phyloP scores from a whole-genome alignment of 2,797 vertebrate genomes.

The Phataginus tricuspis region DNA sequence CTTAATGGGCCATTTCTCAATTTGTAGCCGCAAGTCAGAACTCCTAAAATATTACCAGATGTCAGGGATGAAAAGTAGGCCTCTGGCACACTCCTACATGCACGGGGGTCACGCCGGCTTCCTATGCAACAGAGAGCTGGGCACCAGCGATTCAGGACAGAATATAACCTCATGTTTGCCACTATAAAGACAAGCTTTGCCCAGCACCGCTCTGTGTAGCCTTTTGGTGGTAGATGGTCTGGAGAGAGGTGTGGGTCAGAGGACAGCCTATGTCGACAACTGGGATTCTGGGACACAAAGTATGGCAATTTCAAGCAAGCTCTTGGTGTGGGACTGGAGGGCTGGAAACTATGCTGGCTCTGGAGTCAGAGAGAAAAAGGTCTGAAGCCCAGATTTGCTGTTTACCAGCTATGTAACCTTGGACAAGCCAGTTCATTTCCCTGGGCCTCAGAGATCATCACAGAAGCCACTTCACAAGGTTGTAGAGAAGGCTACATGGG shows the following conservation, averaged over 20 bases:
- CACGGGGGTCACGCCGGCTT: neutral
- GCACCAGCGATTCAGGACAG: neutral
- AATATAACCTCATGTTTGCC: slow-evolving; percentile 1
- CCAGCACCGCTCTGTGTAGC: slow-evolving; percentile 61
- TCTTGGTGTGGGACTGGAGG: neutral
- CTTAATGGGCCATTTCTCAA: slow-evolving; percentile 75
- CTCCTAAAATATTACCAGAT: slow-evolving; percentile 80
- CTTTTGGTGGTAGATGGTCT: slow-evolving; percentile 81
- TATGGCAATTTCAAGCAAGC: neutral
- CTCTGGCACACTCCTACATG: neutral
- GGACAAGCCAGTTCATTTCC: neutral
- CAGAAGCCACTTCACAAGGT: neutral
- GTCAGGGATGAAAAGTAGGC: slow-evolving; percentile 61
- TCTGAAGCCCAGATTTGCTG: neutral
- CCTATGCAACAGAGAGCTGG: rapidly evolving
- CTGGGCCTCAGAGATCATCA: neutral
- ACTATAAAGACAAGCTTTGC: slow-evolving; percentile 34
- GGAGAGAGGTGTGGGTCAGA: slow-evolving; percentile 62
- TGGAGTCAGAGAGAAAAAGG: neutral
- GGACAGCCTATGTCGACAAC: slow-evolving; percentile 34
- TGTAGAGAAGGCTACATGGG: neutral
- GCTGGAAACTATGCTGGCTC: neutral
- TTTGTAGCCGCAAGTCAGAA: slow-evolving; percentile 68
- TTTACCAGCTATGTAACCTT: neutral
- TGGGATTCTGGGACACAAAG: neutral